These are phyloP conservation scores for Cololabis saira DNA, from an alignment of 2,113 vertebrate genomes.

Conservation along the genomic window DNA sequence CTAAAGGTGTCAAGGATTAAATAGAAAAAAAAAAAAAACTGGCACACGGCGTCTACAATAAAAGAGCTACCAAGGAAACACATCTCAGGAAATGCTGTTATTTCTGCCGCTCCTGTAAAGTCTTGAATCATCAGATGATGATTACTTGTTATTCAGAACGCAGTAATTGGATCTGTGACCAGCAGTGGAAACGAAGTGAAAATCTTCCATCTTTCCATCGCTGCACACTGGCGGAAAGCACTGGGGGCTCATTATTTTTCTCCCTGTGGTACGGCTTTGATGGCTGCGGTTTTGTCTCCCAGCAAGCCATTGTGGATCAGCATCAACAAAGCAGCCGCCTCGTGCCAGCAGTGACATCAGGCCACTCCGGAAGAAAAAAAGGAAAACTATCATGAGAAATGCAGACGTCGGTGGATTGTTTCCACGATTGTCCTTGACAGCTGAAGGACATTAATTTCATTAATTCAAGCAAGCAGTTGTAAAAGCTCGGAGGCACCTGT, in stretches of 20 bases:
- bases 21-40: too few species aligned
- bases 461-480: slow-evolving; percentile 25
- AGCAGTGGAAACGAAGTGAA: slow-evolving; percentile 3
- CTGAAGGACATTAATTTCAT: slow-evolving; percentile 10
- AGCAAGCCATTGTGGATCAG: slow-evolving; percentile 11
- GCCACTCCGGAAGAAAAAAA: neutral
- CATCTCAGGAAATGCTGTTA: neutral
- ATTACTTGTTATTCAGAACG: slow-evolving; percentile 13
- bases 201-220: slow-evolving; percentile 4
- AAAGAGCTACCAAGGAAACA: too few species aligned
- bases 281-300: slow-evolving; percentile 25
- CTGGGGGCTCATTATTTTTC: slow-evolving; percentile 39
- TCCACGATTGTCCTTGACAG: neutral
- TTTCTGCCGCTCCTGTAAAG: slow-evolving; percentile 4
- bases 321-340: slow-evolving; percentile 1
- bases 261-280: slow-evolving; percentile 34
- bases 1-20: too few species aligned
- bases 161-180: neutral
- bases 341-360: slow-evolving; percentile 1
- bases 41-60: too few species aligned
- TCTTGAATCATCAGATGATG: slow-evolving; percentile 11
- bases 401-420: neutral
- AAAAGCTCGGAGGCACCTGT: slow-evolving; percentile 31
- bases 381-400: slow-evolving; percentile 4
- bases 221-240: slow-evolving; percentile 10